phyloP scores from a whole-genome alignment of 2,888 invertebrate species.

The Aromia moschata region DNA sequence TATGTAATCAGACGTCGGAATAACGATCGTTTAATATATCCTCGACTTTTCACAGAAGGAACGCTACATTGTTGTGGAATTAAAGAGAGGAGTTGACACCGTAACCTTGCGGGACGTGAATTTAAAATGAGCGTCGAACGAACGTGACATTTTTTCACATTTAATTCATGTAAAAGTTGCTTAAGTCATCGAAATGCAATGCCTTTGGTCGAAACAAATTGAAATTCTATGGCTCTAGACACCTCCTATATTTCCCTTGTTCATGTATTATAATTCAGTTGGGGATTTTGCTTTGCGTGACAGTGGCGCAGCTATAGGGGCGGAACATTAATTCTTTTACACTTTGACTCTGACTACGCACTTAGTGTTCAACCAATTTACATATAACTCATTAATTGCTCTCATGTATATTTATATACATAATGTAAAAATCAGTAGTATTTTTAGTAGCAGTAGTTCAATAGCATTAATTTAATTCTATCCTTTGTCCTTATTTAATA shows the following conservation, averaged over 20 bases:
- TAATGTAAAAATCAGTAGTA: no score
- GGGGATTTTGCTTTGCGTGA: not conserved
- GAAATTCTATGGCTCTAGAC: conserved; percentile 10
- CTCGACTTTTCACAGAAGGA: conserved; percentile 2
- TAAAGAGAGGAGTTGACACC: conserved; percentile 14
- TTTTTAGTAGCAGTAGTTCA: no score
- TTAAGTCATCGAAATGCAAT: conserved; percentile 9
- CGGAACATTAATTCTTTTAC: no score
- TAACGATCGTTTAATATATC: not conserved
- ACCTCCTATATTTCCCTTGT: not conserved
- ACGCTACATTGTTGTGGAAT: conserved; percentile 7
- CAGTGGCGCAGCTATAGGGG: no score
- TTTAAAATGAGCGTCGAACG: conserved; percentile 10
- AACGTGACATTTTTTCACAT: conserved; percentile 14
- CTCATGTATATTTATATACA: no score
- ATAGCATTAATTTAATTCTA: no score
- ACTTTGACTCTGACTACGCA: no score
- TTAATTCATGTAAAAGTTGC: conserved; percentile 10
- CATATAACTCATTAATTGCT: no score
- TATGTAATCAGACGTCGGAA: not conserved
- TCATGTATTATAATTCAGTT: not conserved
- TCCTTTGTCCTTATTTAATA: no score
- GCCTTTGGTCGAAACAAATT: conserved; percentile 9
- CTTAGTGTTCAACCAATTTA: no score
- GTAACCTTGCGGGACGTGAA: conserved; percentile 13